Base-by-base conservation (phyloP, 2,888 invertebrate species). In the Eilema caniola region DNA sequence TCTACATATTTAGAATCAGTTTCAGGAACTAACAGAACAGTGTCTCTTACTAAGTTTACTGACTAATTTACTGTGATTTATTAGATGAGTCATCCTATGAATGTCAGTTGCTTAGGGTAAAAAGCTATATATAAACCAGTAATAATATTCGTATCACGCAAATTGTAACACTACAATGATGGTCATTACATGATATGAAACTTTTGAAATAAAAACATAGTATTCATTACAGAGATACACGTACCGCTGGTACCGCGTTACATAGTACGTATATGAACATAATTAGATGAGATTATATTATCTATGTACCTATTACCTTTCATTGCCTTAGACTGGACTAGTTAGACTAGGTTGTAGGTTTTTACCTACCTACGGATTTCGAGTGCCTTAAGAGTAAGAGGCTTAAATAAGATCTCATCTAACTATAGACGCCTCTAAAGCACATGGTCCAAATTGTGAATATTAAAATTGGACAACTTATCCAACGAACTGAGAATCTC, bases 171-270 rank as follows among this genome's bases (percentile, higher is more conserved):
- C 23, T n/a, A 60, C 69, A 67, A 77, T 71, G 25, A 76, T 72
- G 67, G 73, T 74, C 62, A 82, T 82, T 82, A 78, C 41, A 23
- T 60, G 37, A 31, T 62, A 67, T 59, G 60, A 68, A 64, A 70
- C 71, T 56, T 59, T 65, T 33, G 53, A 59, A 47, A 73, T 37
- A 23, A 33, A 41, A 62, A 20, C 24, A 16, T 37, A 4, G 37
- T 10, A 62, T 20, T 53, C 53, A 53, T 53, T 53, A 53, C 53
- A n/a, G 53, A 53, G 20, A 62, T n/a, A 25, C 10, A 16, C 24
- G 24, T 62, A n/a, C 33, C 33, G 33, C 31, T 7, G 12, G 33
- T 33, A 33, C 3, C 14, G 3, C 5, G 16, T 16, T 47, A 47
- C 7, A 20, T 47, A 20, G 47, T 47, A 47, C 2, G 5, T 20